Conservation (phyloP, 2,113 vertebrate genomes). For the Daboia siamensis region DNA sequence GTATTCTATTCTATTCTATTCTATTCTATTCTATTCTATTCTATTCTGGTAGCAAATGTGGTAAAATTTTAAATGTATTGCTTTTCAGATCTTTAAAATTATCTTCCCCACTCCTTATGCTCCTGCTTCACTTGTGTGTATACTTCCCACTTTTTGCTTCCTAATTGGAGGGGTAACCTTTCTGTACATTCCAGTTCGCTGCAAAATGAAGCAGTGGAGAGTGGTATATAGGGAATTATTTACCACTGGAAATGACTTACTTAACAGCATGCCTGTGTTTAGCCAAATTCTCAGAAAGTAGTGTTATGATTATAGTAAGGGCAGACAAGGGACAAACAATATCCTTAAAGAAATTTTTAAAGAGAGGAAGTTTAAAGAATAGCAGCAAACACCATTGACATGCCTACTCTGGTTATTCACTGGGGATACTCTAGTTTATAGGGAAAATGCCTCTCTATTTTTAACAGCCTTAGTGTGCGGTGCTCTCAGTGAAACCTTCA, state of each 20-base stretch:
- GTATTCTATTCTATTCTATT: too few relatives aligned
- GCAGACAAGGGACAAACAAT: neutral
- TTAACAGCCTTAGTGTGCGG: neutral
- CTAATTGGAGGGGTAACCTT: neutral
- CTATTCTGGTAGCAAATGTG: neutral
- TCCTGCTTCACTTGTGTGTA: neutral
- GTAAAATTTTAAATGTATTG: neutral
- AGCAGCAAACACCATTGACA: neutral
- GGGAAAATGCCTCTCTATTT: constrained; percentile 7
- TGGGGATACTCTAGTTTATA: neutral
- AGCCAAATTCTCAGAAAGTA: neutral
- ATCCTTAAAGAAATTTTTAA: constrained; percentile 6
- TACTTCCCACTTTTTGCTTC: neutral
- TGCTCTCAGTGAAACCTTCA: constrained; percentile 13
- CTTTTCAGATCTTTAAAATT: neutral
- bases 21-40: too few relatives aligned
- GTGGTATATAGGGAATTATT: neutral
- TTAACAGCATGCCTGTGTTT: neutral
- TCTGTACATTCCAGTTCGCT: neutral
- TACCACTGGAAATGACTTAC: neutral
- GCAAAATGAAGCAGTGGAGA: neutral
- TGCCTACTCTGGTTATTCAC: neutral
- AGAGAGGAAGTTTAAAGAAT: neutral
- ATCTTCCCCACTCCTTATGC: neutral
- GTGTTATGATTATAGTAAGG: neutral